Base-by-base conservation (phyloP, 1,140 invertebrate species). In the Danaus melanippus region DNA sequence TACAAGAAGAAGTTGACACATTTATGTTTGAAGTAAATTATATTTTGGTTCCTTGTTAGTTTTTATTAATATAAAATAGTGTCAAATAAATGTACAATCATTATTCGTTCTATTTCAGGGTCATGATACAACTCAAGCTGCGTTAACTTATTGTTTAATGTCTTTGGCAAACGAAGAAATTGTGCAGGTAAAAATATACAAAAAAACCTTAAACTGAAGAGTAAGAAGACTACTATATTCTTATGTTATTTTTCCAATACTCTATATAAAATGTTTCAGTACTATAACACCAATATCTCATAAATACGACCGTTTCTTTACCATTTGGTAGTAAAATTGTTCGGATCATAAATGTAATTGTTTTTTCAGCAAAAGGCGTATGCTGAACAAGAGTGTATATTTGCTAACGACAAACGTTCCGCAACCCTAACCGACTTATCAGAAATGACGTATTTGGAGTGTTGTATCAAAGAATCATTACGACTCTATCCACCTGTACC, bases 401-500 rank as follows among this genome's bases (percentile, higher is more conserved):
- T 87, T 48, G 83, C 92, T 51, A 39, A 56, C 1, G 77, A 86
- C 6, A 69, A 84, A 9, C 67, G 87, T 51, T 53, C 60, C 4
- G 65, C 86, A 0, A 89, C 81, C 0, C 70, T 82, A 42, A 87
- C 91, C 15, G 90, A 91, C 70, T 54, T 91, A 45, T 68, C 67
- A 15, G 67, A 84, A 62, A 82, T 93, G 87, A 89, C 88, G 53
- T 93, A 92, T 70, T 65, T 93, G 46, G 92, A 92, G 53, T 81
- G 88, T 49, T 90, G 89, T 44, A 86, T 92, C 32, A 92, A 90
- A 68, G 89, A 90, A 71, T 67, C 85, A 8, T 64, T 90, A 6
- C 66, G 90, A 41, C 64, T 91, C 1, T 92, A 87, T 74, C 91
- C 91, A 7, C 90, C 90, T 12, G 91, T 92, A 21, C 91, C 91